These are phyloP conservation scores for Pteronotus mesoamericanus DNA, from an alignment of 2,797 vertebrate species.

Conservation along the genomic window DNA sequence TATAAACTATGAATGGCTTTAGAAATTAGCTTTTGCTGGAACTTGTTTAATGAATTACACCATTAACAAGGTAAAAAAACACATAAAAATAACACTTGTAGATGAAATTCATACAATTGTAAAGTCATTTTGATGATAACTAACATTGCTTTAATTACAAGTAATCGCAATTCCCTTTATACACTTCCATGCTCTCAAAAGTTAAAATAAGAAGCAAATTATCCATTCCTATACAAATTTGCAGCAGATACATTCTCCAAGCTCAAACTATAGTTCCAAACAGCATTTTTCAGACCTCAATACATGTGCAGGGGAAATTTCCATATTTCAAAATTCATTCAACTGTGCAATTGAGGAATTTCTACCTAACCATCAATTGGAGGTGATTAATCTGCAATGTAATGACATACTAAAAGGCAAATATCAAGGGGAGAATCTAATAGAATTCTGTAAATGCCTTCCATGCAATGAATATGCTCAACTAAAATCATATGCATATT, in stretches of 20 bases:
- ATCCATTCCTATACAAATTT: slow-evolving; percentile 3
- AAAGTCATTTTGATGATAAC: slow-evolving; percentile 20
- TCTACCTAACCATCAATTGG: slow-evolving; percentile 34
- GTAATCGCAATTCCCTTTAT: slow-evolving; percentile 7
- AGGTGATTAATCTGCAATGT: slow-evolving; percentile 44
- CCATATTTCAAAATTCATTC: slow-evolving; percentile 40
- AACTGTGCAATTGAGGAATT: slow-evolving; percentile 14
- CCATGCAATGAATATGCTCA: not conserved
- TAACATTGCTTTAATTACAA: slow-evolving; percentile 23
- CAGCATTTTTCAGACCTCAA: not conserved
- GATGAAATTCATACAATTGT: not conserved
- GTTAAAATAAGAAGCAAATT: slow-evolving; percentile 44
- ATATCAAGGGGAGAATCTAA: slow-evolving; percentile 39
- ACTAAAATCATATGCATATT: slow-evolving; percentile 31
- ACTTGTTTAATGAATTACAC: slow-evolving; percentile 18
- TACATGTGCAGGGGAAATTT: slow-evolving; percentile 25
- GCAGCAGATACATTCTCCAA: slow-evolving; percentile 1
- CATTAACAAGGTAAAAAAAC: slow-evolving; percentile 1
- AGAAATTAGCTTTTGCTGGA: slow-evolving; percentile 34
- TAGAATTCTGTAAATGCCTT: slow-evolving; percentile 44
- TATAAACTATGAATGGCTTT: slow-evolving; percentile 11
- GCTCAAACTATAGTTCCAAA: not conserved
- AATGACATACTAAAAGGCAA: slow-evolving; percentile 36
- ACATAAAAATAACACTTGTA: not conserved
- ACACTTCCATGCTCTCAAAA: not conserved